These are phyloP conservation scores for Melierax canorus DNA, from an alignment of 2,113 vertebrate genomes.

Conservation along the genomic window DNA sequence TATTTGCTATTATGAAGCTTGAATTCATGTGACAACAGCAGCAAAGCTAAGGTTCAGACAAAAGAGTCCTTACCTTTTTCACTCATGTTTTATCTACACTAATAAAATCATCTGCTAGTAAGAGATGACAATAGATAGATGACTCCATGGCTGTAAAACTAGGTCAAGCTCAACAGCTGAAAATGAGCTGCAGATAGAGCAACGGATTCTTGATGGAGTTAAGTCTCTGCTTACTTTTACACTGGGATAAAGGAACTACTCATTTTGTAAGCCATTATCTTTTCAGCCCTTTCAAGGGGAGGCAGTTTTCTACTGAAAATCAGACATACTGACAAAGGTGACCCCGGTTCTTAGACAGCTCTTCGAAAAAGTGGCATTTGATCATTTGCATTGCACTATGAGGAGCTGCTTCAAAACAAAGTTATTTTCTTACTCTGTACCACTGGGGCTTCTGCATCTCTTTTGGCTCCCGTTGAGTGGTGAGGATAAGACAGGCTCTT, in stretches of 20 bases:
- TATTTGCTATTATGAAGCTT: background rate
- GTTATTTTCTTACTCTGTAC: conserved; percentile 86
- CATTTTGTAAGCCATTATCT: background rate
- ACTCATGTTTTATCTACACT: background rate
- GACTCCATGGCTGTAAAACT: background rate
- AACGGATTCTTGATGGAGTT: background rate
- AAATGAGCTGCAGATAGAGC: background rate
- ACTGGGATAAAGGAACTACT: background rate
- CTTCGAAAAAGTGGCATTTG: background rate
- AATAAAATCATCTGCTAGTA: background rate
- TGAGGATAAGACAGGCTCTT: conserved; percentile 93
- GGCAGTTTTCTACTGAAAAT: background rate
- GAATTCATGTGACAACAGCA: background rate
- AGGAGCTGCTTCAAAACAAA: background rate
- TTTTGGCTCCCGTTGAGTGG: conserved; percentile 95
- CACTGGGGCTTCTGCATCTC: conserved; percentile 99
- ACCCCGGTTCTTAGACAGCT: background rate
- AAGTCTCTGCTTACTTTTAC: background rate
- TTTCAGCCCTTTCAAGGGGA: background rate
- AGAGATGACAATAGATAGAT: background rate
- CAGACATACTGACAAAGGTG: background rate
- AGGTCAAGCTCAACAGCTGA: background rate
- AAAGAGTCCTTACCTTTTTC: background rate
- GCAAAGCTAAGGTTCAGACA: background rate
- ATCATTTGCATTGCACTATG: background rate